Conservation (phyloP, 2,888 invertebrate species). For the Phyllotreta cruciferae region DNA sequence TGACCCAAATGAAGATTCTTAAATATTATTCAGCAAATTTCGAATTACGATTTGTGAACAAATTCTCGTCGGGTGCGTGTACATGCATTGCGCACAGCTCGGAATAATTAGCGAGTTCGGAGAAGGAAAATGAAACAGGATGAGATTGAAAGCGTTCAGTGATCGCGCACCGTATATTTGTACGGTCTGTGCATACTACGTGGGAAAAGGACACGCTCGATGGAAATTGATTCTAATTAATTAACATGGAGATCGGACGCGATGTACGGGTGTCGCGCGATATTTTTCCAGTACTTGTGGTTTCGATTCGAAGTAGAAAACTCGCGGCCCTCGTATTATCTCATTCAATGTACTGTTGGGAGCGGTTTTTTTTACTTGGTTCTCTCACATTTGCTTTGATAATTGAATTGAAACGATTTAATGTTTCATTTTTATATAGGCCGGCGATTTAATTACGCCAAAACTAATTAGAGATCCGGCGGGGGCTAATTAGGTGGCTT, state of each 20-base stretch:
- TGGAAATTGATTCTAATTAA: conserved; percentile 31
- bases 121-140: conserved; percentile 25
- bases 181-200: conserved; percentile 33
- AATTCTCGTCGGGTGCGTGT: too few relatives aligned
- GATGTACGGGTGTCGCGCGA: too few relatives aligned
- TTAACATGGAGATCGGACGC: conserved; percentile 7
- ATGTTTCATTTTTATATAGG: conserved; percentile 8
- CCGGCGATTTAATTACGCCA: conserved; percentile 4
- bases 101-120: conserved; percentile 14
- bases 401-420: conserved; percentile 18
- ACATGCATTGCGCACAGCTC: conserved; percentile 8
- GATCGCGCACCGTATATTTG: conserved; percentile 21
- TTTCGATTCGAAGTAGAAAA: too few relatives aligned
- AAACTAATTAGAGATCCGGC: conserved; percentile 7
- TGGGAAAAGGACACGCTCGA: conserved; percentile 31
- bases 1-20: too few relatives aligned
- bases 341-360: too few relatives aligned
- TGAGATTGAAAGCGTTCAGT: conserved; percentile 21
- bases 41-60: too few relatives aligned
- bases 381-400: conserved; percentile 2
- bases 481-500: neutral
- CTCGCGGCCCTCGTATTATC: too few relatives aligned
- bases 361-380: neutral
- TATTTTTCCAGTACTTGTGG: too few relatives aligned
- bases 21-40: too few relatives aligned